Percentiles rank a stretch among this genome's conserved stretches.
These are phyloP conservation scores for Cryptus viduatorius DNA, from an alignment of 2,888 invertebrate genomes.

Conservation along the genomic window DNA sequence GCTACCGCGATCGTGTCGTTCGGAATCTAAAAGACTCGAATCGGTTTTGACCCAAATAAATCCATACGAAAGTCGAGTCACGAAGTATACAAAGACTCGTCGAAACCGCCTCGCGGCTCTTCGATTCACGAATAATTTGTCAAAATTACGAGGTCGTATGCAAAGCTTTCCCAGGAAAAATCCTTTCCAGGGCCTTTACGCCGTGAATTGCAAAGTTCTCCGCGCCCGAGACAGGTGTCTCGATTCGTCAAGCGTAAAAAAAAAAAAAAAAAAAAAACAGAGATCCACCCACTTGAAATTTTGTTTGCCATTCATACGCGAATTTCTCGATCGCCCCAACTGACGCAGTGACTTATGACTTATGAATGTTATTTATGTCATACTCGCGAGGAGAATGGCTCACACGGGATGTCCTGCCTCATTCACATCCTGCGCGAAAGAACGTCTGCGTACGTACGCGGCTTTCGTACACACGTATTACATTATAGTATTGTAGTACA, in stretches of 20 bases:
- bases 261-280: not conserved
- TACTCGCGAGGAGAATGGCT: slow-evolving; percentile 70
- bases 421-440: slow-evolving; percentile 74
- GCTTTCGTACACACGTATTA: slow-evolving; percentile 37
- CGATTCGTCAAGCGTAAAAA: slow-evolving; percentile 6
- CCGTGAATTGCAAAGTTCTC: not conserved
- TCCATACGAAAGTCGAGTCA: slow-evolving; percentile 14
- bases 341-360: slow-evolving; percentile 40
- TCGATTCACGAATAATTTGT: slow-evolving; percentile 17
- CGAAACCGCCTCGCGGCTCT: too few species aligned
- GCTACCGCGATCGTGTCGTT: not conserved
- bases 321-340: slow-evolving; percentile 3
- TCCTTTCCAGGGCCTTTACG: not conserved
- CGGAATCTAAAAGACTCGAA: slow-evolving; percentile 2
- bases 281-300: slow-evolving; percentile 31
- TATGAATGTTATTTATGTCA: slow-evolving; percentile 63
- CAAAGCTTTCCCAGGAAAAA: not conserved
- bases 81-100: not conserved
- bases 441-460: slow-evolving; percentile 18
- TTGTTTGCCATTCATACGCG: slow-evolving; percentile 21
- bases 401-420: slow-evolving; percentile 78
- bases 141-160: not conserved
- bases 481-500: not conserved
- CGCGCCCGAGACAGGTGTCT: slow-evolving; percentile 3
- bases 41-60: slow-evolving; percentile 7